These are phyloP conservation scores for Falcaria lacertinaria DNA, from an alignment of 2,888 invertebrate genomes.

Conservation along the genomic window DNA sequence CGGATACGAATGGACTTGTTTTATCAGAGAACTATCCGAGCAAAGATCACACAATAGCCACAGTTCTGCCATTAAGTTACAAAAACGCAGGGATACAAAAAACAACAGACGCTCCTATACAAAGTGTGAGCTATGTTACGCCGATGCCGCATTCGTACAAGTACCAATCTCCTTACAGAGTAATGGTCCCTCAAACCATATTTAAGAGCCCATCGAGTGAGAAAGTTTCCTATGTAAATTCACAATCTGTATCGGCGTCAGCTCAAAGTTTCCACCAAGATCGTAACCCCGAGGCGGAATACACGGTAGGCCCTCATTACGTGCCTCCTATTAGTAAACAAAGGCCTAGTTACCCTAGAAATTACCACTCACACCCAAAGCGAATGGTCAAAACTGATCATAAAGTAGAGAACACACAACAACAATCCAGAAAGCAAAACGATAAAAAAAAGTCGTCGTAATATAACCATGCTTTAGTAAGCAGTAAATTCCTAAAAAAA, in stretches of 20 bases:
- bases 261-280: slow-evolving; percentile 37
- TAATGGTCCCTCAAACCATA: slow-evolving; percentile 69
- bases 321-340: slow-evolving; percentile 47
- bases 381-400: slow-evolving; percentile 52
- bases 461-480: slow-evolving; percentile 6
- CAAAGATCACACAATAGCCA: slow-evolving; percentile 78
- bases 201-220: slow-evolving; percentile 50
- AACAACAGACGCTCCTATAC: slow-evolving; percentile 40
- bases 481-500: slow-evolving; percentile 8
- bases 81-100: slow-evolving; percentile 28
- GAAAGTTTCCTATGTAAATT: slow-evolving; percentile 65
- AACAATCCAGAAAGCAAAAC: slow-evolving; percentile 33
- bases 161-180: slow-evolving; percentile 59
- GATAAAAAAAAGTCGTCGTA: slow-evolving; percentile 45
- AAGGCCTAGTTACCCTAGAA: slow-evolving; percentile 54
- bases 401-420: slow-evolving; percentile 32
- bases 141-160: slow-evolving; percentile 58
- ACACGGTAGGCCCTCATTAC: slow-evolving; percentile 44
- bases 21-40: slow-evolving; percentile 80
- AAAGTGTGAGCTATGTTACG: slow-evolving; percentile 67
- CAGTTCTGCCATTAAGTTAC: slow-evolving; percentile 64
- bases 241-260: slow-evolving; percentile 50
- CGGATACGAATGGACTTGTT: slow-evolving; percentile 43
- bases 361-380: slow-evolving; percentile 64
- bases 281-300: slow-evolving; percentile 52